Base-by-base conservation (phyloP, 2,888 invertebrate species). In the Yponomeuta cagnagella region DNA sequence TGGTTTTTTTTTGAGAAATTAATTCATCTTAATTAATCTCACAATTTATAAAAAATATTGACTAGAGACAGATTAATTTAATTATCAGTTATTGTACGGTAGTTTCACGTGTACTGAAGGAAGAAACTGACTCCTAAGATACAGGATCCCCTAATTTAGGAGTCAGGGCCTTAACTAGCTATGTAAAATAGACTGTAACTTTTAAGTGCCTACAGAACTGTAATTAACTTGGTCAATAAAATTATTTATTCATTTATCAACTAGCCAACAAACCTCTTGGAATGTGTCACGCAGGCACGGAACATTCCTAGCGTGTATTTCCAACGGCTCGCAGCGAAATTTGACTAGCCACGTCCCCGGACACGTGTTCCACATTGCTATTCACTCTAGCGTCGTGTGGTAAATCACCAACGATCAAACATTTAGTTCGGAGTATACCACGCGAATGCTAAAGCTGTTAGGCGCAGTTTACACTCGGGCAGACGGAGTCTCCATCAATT, bases 351-450 rank as follows among this genome's bases (percentile, higher is more conserved):
- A 58, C 12, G 52, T 58, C 15, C 43, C 48, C n/a, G 37, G 48
- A 74, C 82, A 82, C 82, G 81, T 82, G 84, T 80, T 70, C 10
- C 74, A 71, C 63, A 80, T 86, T 82, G 73, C 75, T 79, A 87
- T 86, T 82, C 84, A 71, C 58, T 63, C 37, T 70, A 72, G 72
- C 77, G 72, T 71, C 64, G 71, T 75, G 76, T 78, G 77, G 76
- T 84, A 82, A 85, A 86, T 86, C 85, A 86, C 78, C 68, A 77
- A 72, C 80, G 78, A 83, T 86, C 86, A 83, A 84, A 83, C 85
- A 82, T 84, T 80, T 85, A 80, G 85, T 81, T 74, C 80, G 78
- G 74, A 68, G 70, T 70, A 72, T 79, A 77, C 78, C 70, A 72
- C 70, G 71, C 68, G 84, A 79, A 86, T 86, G 75, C 72, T 81